phyloP scores from a whole-genome alignment of 2,113 vertebrate genomes.

The Hiodon alosoides region DNA sequence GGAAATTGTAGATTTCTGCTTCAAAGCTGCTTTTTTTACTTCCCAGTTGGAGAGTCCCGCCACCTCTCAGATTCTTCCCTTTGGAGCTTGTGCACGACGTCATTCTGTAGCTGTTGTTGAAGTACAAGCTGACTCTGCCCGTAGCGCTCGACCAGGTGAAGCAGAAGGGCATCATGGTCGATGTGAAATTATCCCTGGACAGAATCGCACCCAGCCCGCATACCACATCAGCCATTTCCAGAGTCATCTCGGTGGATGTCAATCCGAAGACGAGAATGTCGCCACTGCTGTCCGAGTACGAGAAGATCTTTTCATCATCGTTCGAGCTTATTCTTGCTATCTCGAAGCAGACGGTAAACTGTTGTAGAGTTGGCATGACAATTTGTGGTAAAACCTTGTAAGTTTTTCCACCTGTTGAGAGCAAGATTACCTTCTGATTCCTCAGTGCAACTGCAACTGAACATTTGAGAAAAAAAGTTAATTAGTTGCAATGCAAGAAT shows the following conservation, averaged over 20 bases:
- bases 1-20: conserved; percentile 87
- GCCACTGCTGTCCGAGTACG: conserved; percentile 51
- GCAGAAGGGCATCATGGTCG: conserved; percentile 70
- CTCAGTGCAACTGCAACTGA: conserved; percentile 85
- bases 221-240: conserved; percentile 48
- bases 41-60: conserved; percentile 70
- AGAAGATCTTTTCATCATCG: conserved; percentile 69
- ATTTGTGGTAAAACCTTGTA: conserved; percentile 58
- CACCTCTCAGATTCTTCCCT: conserved; percentile 52
- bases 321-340: conserved; percentile 51
- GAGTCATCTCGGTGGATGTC: conserved; percentile 40
- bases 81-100: conserved; percentile 52
- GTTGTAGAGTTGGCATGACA: conserved; percentile 65
- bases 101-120: conserved; percentile 47
- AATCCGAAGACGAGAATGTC: conserved; percentile 66
- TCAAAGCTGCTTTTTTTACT: conserved; percentile 52
- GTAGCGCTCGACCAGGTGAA: conserved; percentile 64
- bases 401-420: conserved; percentile 46
- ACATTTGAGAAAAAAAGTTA: conserved; percentile 16
- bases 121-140: conserved; percentile 55
- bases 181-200: conserved; percentile 59
- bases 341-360: conserved; percentile 87
- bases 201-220: conserved; percentile 64
- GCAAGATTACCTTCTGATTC: conserved; percentile 84
- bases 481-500: background rate